phyloP scores from a whole-genome alignment of 2,797 vertebrate genomes.

The Pangasius mekongensis region DNA sequence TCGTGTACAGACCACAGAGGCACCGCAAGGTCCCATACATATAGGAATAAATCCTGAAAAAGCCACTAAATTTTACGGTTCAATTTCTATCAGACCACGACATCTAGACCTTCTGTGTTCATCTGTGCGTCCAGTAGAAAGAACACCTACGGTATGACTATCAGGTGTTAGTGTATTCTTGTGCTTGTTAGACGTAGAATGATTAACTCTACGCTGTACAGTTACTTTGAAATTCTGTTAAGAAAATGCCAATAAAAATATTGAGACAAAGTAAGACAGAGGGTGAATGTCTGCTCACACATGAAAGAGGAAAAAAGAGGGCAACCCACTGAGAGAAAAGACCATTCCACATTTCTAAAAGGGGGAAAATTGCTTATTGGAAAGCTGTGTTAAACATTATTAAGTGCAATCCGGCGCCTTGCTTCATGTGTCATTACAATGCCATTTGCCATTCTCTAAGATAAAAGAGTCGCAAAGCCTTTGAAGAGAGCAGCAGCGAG shows the following conservation, averaged over 20 bases:
- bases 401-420: conserved; percentile 50
- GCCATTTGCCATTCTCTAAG: conserved; percentile 42
- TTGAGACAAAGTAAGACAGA: conserved; percentile 49
- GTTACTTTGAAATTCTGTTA: not conserved
- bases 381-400: conserved; percentile 57
- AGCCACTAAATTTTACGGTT: not conserved
- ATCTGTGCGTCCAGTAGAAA: not conserved
- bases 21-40: not conserved
- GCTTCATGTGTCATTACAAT: conserved; percentile 42
- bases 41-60: not conserved
- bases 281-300: conserved; percentile 44
- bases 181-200: not conserved
- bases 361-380: conserved; percentile 45
- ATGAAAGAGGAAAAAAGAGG: conserved; percentile 42
- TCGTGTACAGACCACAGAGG: not conserved
- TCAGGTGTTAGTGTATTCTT: not conserved
- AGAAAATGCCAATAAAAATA: conserved; percentile 35
- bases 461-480: conserved; percentile 51
- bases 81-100: not conserved
- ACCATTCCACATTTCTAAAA: conserved; percentile 34
- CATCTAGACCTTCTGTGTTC: not conserved
- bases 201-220: not conserved
- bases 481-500: conserved; percentile 37
- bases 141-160: too few species aligned
- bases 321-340: conserved; percentile 19